A percentile compares a stretch with the other conserved stretches of the same genome.
Evolutionary conservation across 2,113 vertebrate genomes (phyloP).

Genomic region (Burhinus bistriatus): DNA sequence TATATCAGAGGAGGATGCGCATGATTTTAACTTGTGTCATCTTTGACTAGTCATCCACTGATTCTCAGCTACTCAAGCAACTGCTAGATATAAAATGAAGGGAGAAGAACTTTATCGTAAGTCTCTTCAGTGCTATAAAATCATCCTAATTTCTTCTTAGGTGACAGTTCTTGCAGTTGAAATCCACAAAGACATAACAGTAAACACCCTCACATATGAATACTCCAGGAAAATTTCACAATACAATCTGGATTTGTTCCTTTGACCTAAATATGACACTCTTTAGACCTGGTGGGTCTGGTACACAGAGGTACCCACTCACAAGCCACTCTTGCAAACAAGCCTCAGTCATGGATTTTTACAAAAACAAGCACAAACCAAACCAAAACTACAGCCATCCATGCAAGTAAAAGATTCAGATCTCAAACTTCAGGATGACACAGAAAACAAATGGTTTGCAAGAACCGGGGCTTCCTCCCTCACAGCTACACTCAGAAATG

Average conservation of each 20-base stretch:
- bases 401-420: not conserved
- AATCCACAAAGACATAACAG: not conserved
- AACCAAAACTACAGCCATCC: not conserved
- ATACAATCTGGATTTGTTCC: not conserved
- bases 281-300: not conserved
- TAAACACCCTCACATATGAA: not conserved
- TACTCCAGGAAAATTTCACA: not conserved
- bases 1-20: not conserved
- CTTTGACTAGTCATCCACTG: not conserved
- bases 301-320: not conserved
- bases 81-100: not conserved
- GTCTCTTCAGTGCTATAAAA: not conserved
- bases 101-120: not conserved
- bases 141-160: not conserved
- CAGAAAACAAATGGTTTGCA: conserved; percentile 1
- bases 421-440: not conserved
- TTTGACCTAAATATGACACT: not conserved
- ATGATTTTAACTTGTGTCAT: not conserved
- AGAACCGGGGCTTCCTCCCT: not conserved
- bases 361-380: not conserved
- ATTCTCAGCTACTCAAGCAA: not conserved
- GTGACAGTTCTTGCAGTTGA: not conserved
- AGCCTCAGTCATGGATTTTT: not conserved
- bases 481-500: not conserved
- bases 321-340: not conserved